Conservation (phyloP, 2,113 vertebrate species). For the Eclectus roratus region DNA sequence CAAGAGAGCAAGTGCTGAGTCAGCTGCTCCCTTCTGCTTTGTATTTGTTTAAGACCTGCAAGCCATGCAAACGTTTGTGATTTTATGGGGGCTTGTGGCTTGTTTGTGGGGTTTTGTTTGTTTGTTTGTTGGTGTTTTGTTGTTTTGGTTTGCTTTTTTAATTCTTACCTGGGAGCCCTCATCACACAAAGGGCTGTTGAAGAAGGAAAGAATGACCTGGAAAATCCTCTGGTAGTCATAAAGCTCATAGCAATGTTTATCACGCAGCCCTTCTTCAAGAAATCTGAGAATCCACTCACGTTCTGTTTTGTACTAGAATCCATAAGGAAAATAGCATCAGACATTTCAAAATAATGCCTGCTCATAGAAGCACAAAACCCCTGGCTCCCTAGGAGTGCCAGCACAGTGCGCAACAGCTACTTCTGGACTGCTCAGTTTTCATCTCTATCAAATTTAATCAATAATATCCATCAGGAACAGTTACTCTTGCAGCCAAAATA, state of each 20-base stretch:
- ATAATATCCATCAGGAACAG: neutral
- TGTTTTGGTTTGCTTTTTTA: neutral
- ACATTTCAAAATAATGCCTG: neutral
- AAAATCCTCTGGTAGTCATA: slow-evolving; percentile 86
- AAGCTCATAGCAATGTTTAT: slow-evolving; percentile 83
- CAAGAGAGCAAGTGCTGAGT: neutral
- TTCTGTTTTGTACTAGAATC: slow-evolving; percentile 83
- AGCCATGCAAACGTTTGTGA: neutral
- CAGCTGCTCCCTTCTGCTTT: neutral
- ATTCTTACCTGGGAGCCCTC: slow-evolving; percentile 77
- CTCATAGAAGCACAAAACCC: neutral
- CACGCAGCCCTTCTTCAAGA: slow-evolving; percentile 84
- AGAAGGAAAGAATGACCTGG: slow-evolving; percentile 84
- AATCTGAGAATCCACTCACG: slow-evolving; percentile 86
- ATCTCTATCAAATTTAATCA: neutral
- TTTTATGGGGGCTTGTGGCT: fast-evolving
- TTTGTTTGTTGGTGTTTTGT: neutral
- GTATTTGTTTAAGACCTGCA: neutral
- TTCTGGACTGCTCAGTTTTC: neutral
- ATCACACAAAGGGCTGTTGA: slow-evolving; percentile 85
- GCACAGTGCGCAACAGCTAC: neutral
- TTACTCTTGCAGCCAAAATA: neutral
- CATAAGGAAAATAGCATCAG: neutral
- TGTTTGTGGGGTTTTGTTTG: neutral
- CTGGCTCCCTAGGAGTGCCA: neutral